These are phyloP conservation scores for Whitmania pigra DNA, from an alignment of 1,140 invertebrate species.

Conservation along the genomic window DNA sequence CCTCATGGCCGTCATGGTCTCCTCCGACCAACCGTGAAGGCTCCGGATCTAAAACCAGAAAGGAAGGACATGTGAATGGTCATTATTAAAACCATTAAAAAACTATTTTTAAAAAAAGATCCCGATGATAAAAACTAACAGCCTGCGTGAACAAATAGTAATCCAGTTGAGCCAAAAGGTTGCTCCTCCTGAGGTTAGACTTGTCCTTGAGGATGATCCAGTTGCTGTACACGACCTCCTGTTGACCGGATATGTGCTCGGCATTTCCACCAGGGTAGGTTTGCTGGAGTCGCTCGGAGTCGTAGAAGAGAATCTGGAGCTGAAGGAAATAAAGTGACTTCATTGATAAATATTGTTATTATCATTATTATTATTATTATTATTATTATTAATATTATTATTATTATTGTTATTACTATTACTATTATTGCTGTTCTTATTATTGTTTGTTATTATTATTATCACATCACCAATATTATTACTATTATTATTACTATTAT, in stretches of 20 bases:
- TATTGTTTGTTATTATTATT: too few species aligned
- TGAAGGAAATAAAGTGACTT: conserved; percentile 22
- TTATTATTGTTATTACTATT: too few species aligned
- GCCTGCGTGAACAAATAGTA: conserved; percentile 72
- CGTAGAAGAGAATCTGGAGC: conserved; percentile 68
- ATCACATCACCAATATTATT: too few species aligned
- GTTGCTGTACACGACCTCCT: conserved; percentile 65
- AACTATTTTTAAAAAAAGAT: too few species aligned
- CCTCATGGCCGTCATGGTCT: conserved; percentile 63
- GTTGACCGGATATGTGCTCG: conserved; percentile 68
- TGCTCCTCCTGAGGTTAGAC: conserved; percentile 61
- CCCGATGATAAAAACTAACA: conserved; percentile 38
- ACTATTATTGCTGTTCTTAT: too few species aligned
- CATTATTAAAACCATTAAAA: too few species aligned
- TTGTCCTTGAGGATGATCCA: conserved; percentile 75
- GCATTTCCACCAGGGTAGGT: conserved; percentile 86
- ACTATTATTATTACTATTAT: neutral
- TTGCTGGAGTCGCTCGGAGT: conserved; percentile 69
- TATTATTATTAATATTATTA: too few species aligned
- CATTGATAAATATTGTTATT: neutral
- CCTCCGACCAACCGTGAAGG: conserved; percentile 72
- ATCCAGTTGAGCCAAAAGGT: conserved; percentile 72
- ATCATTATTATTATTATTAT: too few species aligned
- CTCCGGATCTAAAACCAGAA: conserved; percentile 57
- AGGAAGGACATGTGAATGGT: neutral